phyloP scores from a whole-genome alignment of 2,888 invertebrate species.

The Tromatobia lineatoria region DNA sequence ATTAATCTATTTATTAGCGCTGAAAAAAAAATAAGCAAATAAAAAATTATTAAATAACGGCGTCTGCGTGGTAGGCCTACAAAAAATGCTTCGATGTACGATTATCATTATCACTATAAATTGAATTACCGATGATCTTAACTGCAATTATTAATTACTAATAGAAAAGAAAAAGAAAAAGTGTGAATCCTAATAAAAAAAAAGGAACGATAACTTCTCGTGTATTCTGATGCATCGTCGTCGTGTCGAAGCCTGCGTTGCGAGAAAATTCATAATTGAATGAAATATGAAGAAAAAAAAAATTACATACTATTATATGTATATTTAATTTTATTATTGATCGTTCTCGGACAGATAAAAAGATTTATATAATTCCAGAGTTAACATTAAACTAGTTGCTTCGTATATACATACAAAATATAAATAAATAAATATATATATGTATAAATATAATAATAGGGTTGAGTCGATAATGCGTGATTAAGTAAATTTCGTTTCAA shows the following conservation, averaged over 20 bases:
- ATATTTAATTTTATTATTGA: conserved; percentile 37
- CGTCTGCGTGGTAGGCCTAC: conserved; percentile 65
- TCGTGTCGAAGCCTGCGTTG: conserved; percentile 27
- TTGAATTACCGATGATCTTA: conserved; percentile 39
- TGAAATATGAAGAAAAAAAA: conserved; percentile 60
- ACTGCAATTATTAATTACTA: conserved; percentile 46
- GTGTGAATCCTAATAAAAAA: conserved; percentile 41
- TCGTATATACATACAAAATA: conserved; percentile 52
- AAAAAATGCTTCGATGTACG: conserved; percentile 65
- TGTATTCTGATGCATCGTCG: conserved; percentile 39
- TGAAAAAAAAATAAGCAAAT: conserved; percentile 10
- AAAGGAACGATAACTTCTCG: conserved; percentile 17
- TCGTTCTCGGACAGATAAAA: conserved; percentile 41
- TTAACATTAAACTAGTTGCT: conserved; percentile 60
- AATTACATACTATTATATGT: conserved; percentile 58
- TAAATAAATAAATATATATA: conserved; percentile 27
- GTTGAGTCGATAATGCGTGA: conserved; percentile 24
- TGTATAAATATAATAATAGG: conserved; percentile 27
- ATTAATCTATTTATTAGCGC: conserved; percentile 42
- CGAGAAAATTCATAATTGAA: conserved; percentile 34
- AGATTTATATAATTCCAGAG: conserved; percentile 60
- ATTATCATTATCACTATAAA: conserved; percentile 60
- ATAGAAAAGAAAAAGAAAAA: conserved; percentile 37
- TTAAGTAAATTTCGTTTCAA: conserved; percentile 42
- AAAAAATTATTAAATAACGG: conserved; percentile 39